Percentiles rank a stretch among this genome's conserved stretches.
phyloP scores from a whole-genome alignment of 2,113 vertebrate genomes.

The Pandion haliaetus region DNA sequence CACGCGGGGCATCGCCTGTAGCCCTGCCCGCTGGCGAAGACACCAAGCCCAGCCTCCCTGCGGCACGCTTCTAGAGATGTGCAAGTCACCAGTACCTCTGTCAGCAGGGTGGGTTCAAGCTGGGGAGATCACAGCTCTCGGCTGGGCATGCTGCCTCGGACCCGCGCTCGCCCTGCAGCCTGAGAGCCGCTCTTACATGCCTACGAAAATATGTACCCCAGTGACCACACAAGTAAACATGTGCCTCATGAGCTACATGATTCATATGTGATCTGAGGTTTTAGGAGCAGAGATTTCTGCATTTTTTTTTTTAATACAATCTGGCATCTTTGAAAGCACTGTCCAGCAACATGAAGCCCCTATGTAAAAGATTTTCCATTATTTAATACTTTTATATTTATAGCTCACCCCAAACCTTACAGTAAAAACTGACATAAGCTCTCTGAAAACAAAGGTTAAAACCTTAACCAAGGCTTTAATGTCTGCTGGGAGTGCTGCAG shows the following conservation, averaged over 20 bases:
- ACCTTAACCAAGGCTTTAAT: not conserved
- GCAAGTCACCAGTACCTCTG: not conserved
- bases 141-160: not conserved
- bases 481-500: not conserved
- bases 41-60: not conserved
- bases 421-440: not conserved
- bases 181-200: not conserved
- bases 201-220: conserved; percentile 66
- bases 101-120: not conserved
- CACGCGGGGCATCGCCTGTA: fast-evolving
- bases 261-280: conserved; percentile 48
- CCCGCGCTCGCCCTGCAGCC: not conserved
- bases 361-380: not conserved
- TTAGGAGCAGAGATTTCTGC: conserved; percentile 32
- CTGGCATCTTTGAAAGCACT: not conserved
- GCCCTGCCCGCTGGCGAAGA: fast-evolving
- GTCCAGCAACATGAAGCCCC: not conserved
- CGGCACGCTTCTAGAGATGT: not conserved
- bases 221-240: conserved; percentile 67
- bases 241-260: conserved; percentile 43
- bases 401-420: not conserved
- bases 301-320: conserved; percentile 21
- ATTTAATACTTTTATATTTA: not conserved
- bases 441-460: not conserved
- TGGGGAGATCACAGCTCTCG: not conserved